These are phyloP conservation scores for Iselma pallidipennis DNA, from an alignment of 2,888 invertebrate genomes.

Conservation along the genomic window DNA sequence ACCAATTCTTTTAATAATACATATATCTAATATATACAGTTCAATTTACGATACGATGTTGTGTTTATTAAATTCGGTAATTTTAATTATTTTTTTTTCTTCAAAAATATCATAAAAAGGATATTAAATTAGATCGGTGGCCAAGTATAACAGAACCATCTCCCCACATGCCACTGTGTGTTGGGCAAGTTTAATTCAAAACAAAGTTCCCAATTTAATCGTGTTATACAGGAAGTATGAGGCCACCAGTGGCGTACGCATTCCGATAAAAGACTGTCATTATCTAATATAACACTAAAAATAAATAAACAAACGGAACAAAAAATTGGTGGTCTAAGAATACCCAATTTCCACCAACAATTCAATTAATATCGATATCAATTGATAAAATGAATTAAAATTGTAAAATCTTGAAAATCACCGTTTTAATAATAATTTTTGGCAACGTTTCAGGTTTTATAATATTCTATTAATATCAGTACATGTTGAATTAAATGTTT, in stretches of 20 bases:
- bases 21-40: not conserved
- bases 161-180: conserved; percentile 5
- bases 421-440: conserved; percentile 30
- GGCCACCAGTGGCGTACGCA: conserved; percentile 31
- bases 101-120: no score
- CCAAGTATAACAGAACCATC: conserved; percentile 3
- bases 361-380: not conserved
- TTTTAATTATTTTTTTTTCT: no score
- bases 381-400: conserved; percentile 5
- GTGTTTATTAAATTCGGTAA: no score
- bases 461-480: conserved; percentile 31
- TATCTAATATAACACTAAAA: not conserved
- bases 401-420: conserved; percentile 19
- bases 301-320: not conserved
- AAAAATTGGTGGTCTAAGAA: conserved; percentile 1
- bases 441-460: conserved; percentile 31
- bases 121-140: not conserved
- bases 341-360: not conserved
- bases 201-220: conserved; percentile 40
- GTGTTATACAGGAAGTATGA: conserved; percentile 39
- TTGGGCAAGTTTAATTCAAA: conserved; percentile 20
- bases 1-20: not conserved
- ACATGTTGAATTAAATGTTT: conserved; percentile 23
- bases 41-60: not conserved
- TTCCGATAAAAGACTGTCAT: not conserved